Evolutionary conservation across 2,113 vertebrate genomes (phyloP).

Genomic region (Chloebia gouldiae): DNA sequence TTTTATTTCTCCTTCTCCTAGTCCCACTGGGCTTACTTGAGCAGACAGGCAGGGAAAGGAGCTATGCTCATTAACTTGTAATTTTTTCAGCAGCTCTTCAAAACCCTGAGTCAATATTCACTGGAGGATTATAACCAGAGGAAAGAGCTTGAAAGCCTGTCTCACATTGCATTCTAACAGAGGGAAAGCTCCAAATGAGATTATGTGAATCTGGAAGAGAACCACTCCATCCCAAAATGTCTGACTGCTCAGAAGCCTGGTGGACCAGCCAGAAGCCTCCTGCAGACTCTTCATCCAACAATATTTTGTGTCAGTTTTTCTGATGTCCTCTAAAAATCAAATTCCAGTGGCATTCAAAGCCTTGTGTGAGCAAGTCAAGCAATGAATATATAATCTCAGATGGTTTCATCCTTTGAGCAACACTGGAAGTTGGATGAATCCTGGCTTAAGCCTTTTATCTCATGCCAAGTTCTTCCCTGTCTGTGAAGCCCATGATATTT

Average conservation of each 20-base stretch:
- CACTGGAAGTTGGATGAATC: not conserved
- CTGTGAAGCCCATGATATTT: not conserved
- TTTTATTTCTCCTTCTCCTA: not conserved
- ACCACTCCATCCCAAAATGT: not conserved
- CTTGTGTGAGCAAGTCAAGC: not conserved
- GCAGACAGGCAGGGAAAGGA: not conserved
- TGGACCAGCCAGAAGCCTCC: not conserved
- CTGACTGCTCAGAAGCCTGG: not conserved
- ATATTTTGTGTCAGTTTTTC: rapidly evolving
- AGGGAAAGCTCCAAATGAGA: not conserved
- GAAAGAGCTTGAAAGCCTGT: not conserved
- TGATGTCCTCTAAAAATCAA: not conserved
- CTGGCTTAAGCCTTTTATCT: conserved; percentile 17
- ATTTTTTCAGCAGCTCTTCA: not conserved
- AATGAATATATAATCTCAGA: not conserved
- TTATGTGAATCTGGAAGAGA: not conserved
- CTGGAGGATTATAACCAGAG: not conserved
- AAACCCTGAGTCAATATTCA: not conserved
- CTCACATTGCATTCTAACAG: not conserved
- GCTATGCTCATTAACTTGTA: not conserved
- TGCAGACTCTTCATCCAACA: not conserved
- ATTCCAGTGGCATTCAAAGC: not conserved
- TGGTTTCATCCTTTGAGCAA: conserved; percentile 3
- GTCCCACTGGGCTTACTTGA: not conserved
- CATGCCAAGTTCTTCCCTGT: not conserved